Evolutionary conservation across 2,888 invertebrate genomes (phyloP), one percentile per base, ranked within the genome.

Genomic region (Anthophora plumipes): DNA sequence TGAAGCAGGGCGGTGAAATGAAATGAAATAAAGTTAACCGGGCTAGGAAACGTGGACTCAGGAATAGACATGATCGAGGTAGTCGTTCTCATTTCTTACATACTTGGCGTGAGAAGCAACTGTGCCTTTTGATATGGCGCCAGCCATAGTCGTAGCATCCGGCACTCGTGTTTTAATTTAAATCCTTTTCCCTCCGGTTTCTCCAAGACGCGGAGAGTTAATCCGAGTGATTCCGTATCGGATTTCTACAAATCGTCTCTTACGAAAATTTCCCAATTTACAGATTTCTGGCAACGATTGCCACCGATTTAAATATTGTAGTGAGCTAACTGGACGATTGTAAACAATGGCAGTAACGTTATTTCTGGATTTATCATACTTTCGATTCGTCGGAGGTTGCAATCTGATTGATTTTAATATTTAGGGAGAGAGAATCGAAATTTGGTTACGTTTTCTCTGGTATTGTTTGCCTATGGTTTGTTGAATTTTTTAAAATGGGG

Each of bases 101-200:
- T 82, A 82, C 77, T 82, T 72, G 82, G 82, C 82, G 68, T 72
- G 71, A 71, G 71, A 64, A 52, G 68, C 54, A 69, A 82, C 57
- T 72, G 77, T 75, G 82, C 59, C 68, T 75, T 82, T 82, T 82
- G 82, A 82, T 82, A 82, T 72, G 82, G 72, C 82, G 82, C 82
- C 82, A 82, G 82, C 63, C 66, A 81, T 81, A 61, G 69, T 73
- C 69, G 81, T 81, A 81, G 74, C 69, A 80, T 74, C 69, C 81
- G 77, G 69, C 31, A 78, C 17, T 31, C 48, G 61, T 22, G 37
- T 31, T 60, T 72, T 52, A 67, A 80, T 72, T 80, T 48, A 41
- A 66, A 57, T 17, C 37, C 39, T 20, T 77, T n/a, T 63, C 14
- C 22, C n/a, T 4, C 5, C n/a, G 17, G 43, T 54, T 41, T 52